Conservation (phyloP, 2,888 invertebrate genomes). For the Xanthostigma xanthostigma region DNA sequence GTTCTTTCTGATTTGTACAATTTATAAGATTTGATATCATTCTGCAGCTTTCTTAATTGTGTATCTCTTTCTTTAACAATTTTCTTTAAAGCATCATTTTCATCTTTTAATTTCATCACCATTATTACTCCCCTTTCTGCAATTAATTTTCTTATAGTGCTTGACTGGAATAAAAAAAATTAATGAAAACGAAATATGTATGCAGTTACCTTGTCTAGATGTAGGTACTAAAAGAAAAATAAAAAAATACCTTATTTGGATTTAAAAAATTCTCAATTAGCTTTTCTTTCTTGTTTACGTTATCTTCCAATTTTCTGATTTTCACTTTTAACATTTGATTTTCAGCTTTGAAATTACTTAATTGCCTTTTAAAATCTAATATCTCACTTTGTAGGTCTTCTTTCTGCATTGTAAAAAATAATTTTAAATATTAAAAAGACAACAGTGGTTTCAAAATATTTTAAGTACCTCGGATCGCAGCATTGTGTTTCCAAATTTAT, state of each 20-base stretch:
- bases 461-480: conserved; percentile 2
- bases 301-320: conserved; percentile 19
- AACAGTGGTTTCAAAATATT: neutral
- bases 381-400: conserved; percentile 19
- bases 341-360: conserved; percentile 16
- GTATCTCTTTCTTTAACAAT: conserved; percentile 11
- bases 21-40: conserved; percentile 11
- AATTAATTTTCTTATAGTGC: conserved; percentile 12
- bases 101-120: conserved; percentile 13
- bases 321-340: conserved; percentile 21
- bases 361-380: conserved; percentile 18
- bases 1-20: conserved; percentile 8
- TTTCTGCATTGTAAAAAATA: conserved; percentile 2
- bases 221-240: neutral
- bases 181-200: neutral
- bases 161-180: conserved; percentile 10
- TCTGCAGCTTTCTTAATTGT: conserved; percentile 12
- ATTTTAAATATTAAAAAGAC: neutral
- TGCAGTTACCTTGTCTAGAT: neutral
- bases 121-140: conserved; percentile 14
- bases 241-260: conserved; percentile 13
- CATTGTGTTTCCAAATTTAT: conserved; percentile 4
- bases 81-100: conserved; percentile 11
- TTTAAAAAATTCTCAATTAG: conserved; percentile 19
- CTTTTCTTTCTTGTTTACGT: conserved; percentile 18